Base-by-base conservation (phyloP, 2,113 vertebrate genomes). In the Podarcis muralis region DNA sequence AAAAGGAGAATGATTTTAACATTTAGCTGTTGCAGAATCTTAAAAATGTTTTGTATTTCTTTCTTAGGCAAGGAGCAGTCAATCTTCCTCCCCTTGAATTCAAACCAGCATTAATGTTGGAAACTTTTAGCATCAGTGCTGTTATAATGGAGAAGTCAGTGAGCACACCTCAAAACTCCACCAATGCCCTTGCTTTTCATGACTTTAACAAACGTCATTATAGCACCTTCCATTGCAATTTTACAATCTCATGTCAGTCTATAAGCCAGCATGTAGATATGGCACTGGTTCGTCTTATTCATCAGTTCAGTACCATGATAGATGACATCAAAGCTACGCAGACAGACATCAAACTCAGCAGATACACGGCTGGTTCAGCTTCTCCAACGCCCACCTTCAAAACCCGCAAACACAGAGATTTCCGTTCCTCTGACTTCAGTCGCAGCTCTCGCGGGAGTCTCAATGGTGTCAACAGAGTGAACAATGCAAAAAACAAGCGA, bases 231-330 rank as follows among this genome's bases (percentile, higher is more conserved):
- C 99, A 99, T 94, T 99, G 98, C 69, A 98, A 99, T 12, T 99
- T 99, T 86, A 99, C 99, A 2, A 97, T 98, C 6, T 98, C 99
- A 48, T 99, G 99, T 94, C 99, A 99, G 93, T 98, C 99, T 90
- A 99, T 99, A 95, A 99, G 99, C 95, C 99, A 99, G 95, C 98
- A 98, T 0, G 98, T 99, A 1, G 99, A 99, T 93, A 99, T 99
- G 99, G 99, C 99, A 4, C 96, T 99, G 86, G 99, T 99, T 66
- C 98, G 99, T 6, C 99, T 99, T 88, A 98, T 99, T 93, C 99
- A 99, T 93, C 99, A 99, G 91, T 99, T 99, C 94, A 99, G 99
- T 93, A 99, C 98, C 23, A 99, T 99, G 99, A 98, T 99, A 15
- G 98, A 99, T 0, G 99, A 99, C 85, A 99, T 99, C 95, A 99